phyloP scores from a whole-genome alignment of 2,888 invertebrate genomes.

The Prenolepis imparis region DNA sequence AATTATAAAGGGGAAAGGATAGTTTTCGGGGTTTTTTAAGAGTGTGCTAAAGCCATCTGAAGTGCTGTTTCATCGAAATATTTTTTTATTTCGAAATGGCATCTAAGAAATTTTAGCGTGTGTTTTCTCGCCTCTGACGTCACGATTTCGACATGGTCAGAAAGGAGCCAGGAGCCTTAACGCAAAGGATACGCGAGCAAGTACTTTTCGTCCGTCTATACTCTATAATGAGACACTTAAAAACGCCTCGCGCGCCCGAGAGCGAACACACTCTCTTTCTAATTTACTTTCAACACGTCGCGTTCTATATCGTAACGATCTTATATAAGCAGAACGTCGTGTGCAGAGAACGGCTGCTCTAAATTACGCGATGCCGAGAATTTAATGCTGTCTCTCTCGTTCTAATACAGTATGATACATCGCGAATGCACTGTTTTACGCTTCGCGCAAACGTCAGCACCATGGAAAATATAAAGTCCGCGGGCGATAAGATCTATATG shows the following conservation, averaged over 20 bases:
- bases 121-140: too few relatives aligned
- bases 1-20: too few relatives aligned
- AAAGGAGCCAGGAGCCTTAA: too few relatives aligned
- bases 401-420: not conserved
- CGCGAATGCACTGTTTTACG: conserved; percentile 1
- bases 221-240: too few relatives aligned
- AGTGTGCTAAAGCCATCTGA: too few relatives aligned
- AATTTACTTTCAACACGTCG: conserved; percentile 34
- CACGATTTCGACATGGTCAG: too few relatives aligned
- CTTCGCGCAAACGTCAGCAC: not conserved
- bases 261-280: conserved; percentile 18
- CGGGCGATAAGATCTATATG: conserved; percentile 12
- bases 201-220: too few relatives aligned
- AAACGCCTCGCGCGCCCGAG: not conserved
- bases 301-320: conserved; percentile 24
- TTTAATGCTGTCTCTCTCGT: conserved; percentile 13
- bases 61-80: too few relatives aligned
- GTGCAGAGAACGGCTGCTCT: conserved; percentile 13
- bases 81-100: too few relatives aligned
- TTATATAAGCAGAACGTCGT: conserved; percentile 29
- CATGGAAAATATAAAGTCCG: not conserved
- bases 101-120: too few relatives aligned
- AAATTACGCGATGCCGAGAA: conserved; percentile 30
- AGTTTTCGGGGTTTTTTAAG: too few relatives aligned
- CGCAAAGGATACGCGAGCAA: too few relatives aligned